Percentiles rank a stretch among this genome's conserved stretches.
Conservation (phyloP, 1,140 invertebrate species). For the Olivierus martensii region DNA sequence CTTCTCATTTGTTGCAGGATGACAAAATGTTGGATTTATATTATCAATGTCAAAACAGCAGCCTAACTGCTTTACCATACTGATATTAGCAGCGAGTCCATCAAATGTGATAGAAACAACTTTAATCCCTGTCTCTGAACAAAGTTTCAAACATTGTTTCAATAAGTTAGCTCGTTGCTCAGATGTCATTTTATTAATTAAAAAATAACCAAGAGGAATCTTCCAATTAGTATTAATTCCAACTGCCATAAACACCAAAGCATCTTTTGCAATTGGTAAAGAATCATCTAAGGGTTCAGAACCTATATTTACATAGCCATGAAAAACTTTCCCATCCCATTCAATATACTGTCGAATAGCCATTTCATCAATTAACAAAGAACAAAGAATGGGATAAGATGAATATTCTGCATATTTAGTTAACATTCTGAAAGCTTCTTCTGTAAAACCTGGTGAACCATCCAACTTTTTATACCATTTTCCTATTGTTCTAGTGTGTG, state of each 20-base stretch:
- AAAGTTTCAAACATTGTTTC: no score
- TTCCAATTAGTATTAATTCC: constrained; percentile 25
- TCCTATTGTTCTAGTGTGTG: no score
- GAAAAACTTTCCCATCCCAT: constrained; percentile 21
- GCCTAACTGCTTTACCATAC: no score
- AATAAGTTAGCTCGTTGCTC: background rate
- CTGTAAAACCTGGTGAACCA: background rate
- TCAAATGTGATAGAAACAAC: no score
- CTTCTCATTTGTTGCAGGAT: no score
- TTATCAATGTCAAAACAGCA: no score
- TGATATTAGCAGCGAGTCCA: no score
- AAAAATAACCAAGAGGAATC: constrained; percentile 3
- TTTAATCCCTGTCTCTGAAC: no score
- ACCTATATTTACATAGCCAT: constrained; percentile 27
- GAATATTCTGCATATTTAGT: background rate
- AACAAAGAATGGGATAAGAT: constrained; percentile 5
- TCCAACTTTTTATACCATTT: constrained; percentile 1
- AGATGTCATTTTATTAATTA: background rate
- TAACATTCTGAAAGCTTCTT: background rate
- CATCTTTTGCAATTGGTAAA: constrained; percentile 25
- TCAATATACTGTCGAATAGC: constrained; percentile 25
- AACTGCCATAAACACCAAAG: constrained; percentile 27
- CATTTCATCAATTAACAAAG: constrained; percentile 31
- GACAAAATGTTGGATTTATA: no score
- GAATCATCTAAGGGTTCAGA: constrained; percentile 19